phyloP scores from a whole-genome alignment of 2,113 vertebrate genomes.

The Clupea harengus region DNA sequence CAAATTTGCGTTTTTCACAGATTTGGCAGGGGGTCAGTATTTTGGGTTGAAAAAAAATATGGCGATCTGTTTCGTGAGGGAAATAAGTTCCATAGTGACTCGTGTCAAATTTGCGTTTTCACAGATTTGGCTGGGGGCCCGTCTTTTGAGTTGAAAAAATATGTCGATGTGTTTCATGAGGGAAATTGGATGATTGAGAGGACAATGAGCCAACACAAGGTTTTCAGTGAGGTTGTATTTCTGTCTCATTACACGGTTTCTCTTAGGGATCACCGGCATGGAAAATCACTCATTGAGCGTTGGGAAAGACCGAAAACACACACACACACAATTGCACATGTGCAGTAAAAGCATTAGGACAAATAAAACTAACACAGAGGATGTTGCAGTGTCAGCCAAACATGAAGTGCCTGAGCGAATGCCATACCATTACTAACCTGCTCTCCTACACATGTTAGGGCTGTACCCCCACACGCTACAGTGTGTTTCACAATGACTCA shows the following conservation, averaged over 20 bases:
- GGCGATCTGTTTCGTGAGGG: neutral
- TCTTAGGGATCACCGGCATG: slow-evolving; percentile 14
- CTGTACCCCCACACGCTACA: neutral
- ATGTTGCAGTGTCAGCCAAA: slow-evolving; percentile 41
- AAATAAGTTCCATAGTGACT: neutral
- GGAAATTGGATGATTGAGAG: slow-evolving; percentile 20
- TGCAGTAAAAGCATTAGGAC: slow-evolving; percentile 41
- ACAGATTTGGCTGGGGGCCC: slow-evolving; percentile 14
- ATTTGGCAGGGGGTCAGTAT: slow-evolving; percentile 16
- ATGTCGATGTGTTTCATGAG: neutral
- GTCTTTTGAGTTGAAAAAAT: slow-evolving; percentile 20
- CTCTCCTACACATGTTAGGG: neutral
- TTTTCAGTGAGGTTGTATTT: slow-evolving; percentile 34
- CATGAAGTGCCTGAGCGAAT: slow-evolving; percentile 22
- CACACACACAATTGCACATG: neutral
- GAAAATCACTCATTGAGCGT: slow-evolving; percentile 37
- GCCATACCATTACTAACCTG: slow-evolving; percentile 38
- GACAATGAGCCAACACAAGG: slow-evolving; percentile 27
- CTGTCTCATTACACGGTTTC: slow-evolving; percentile 32
- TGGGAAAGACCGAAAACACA: neutral
- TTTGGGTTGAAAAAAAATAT: slow-evolving; percentile 17
- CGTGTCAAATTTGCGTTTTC: slow-evolving; percentile 10
- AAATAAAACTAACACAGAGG: slow-evolving; percentile 43
- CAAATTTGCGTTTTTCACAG: neutral
- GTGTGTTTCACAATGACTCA: neutral